A percentile compares a stretch with the other conserved stretches of the same genome.
Conservation (phyloP, 2,888 invertebrate genomes). For the Colostygia pectinataria region DNA sequence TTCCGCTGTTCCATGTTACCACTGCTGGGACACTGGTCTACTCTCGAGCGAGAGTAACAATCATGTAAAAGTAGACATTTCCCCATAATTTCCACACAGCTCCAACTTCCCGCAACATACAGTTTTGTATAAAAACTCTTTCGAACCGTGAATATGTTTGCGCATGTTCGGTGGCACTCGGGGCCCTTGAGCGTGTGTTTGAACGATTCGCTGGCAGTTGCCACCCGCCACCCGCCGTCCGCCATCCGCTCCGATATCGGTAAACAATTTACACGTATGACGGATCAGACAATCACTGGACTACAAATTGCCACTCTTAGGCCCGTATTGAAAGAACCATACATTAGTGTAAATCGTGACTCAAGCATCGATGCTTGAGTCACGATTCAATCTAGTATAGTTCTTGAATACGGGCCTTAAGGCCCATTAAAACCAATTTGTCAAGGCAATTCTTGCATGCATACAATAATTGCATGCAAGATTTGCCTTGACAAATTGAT, state of each 20-base stretch:
- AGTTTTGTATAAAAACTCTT: conserved; percentile 32
- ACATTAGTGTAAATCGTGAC: no score
- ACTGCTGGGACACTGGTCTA: no score
- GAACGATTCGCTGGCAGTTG: conserved; percentile 14
- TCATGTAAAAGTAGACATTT: neutral
- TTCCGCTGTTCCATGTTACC: no score
- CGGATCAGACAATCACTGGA: conserved; percentile 16
- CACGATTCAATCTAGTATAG: no score
- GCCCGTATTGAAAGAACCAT: no score
- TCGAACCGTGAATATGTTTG: conserved; percentile 30
- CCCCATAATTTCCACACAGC: neutral
- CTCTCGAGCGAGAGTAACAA: no score
- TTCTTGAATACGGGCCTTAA: no score
- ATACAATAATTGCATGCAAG: no score
- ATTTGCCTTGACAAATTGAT: no score
- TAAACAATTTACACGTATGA: conserved; percentile 52
- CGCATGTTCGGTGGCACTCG: conserved; percentile 22
- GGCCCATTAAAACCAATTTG: no score
- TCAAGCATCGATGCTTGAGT: no score
- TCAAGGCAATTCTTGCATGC: no score
- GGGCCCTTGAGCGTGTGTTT: conserved; percentile 19
- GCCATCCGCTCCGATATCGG: conserved; percentile 40
- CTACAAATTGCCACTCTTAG: conserved; percentile 8
- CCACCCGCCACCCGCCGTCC: neutral
- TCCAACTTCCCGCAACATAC: conserved; percentile 16